Evolutionary conservation across 2,888 invertebrate species (phyloP).

Genomic region (Drosophila formosana): DNA sequence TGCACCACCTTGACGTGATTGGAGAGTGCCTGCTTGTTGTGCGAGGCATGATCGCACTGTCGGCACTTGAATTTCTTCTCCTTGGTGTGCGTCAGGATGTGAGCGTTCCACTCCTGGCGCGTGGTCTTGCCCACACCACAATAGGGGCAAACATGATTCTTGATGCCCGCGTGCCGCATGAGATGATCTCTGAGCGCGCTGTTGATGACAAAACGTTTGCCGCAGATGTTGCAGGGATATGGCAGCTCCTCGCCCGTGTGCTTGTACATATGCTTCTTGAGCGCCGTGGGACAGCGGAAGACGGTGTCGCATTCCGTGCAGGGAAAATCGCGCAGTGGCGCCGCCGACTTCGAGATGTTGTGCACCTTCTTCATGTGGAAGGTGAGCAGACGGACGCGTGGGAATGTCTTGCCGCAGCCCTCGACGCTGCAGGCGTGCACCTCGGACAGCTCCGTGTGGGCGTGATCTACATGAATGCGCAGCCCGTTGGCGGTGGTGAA

Average conservation of each 20-base stretch:
- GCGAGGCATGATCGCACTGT: slow-evolving; percentile 82
- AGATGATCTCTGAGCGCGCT: slow-evolving; percentile 83
- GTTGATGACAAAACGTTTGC: slow-evolving; percentile 83
- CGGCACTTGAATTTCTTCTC: slow-evolving; percentile 83
- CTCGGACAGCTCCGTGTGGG: slow-evolving; percentile 81
- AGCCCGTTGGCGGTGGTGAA: slow-evolving; percentile 82
- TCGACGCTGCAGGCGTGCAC: slow-evolving; percentile 78
- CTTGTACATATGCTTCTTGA: slow-evolving; percentile 83
- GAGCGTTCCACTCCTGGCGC: slow-evolving; percentile 83
- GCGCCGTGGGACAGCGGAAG: slow-evolving; percentile 82
- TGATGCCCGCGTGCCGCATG: slow-evolving; percentile 84
- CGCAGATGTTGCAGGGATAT: slow-evolving; percentile 83
- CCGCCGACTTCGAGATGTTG: slow-evolving; percentile 74
- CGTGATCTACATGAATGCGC: slow-evolving; percentile 80
- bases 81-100: slow-evolving; percentile 83
- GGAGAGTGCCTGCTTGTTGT: slow-evolving; percentile 81
- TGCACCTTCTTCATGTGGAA: slow-evolving; percentile 81
- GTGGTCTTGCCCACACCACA: slow-evolving; percentile 84
- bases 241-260: slow-evolving; percentile 83
- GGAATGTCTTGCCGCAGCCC: slow-evolving; percentile 81
- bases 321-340: slow-evolving; percentile 79
- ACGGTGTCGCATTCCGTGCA: slow-evolving; percentile 83
- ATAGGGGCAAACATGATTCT: slow-evolving; percentile 83
- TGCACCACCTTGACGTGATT: slow-evolving; percentile 83
- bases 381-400: slow-evolving; percentile 80